Conservation (phyloP, 2,113 vertebrate genomes). For the Campylorhamphus procurvoides region DNA sequence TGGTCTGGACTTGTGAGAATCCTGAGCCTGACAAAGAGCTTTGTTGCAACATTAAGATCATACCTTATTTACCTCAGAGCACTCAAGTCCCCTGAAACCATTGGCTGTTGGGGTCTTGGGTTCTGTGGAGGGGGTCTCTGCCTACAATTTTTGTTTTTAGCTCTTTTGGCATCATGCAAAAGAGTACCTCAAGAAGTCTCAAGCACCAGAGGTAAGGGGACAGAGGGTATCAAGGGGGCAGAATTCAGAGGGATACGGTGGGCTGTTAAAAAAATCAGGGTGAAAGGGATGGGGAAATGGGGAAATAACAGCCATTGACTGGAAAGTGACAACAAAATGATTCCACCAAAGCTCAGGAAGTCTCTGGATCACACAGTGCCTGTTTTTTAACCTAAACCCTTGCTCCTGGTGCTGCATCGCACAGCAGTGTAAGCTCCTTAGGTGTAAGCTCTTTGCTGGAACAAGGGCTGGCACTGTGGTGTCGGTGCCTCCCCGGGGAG, state of each 20-base stretch:
- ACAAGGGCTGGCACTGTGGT: rapidly evolving
- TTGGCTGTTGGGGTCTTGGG: not conserved
- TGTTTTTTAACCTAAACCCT: not conserved
- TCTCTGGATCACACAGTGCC: not conserved
- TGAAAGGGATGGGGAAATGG: not conserved
- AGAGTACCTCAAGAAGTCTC: not conserved
- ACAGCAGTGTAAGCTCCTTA: not conserved
- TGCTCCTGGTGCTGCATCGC: not conserved
- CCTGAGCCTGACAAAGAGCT: not conserved
- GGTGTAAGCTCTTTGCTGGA: not conserved
- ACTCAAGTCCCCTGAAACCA: rapidly evolving
- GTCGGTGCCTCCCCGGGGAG: rapidly evolving
- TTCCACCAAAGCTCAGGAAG: not conserved
- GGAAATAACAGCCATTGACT: not conserved
- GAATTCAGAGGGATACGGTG: not conserved
- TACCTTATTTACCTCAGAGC: not conserved
- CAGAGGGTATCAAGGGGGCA: rapidly evolving
- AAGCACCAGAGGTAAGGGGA: not conserved
- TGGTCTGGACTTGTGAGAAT: not conserved
- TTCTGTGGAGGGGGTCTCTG: not conserved
- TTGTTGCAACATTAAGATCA: not conserved
- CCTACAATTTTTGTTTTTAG: not conserved
- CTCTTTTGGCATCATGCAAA: not conserved
- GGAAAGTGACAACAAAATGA: not conserved
- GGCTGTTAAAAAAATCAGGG: not conserved